Percentiles rank a stretch among this genome's conserved stretches.
phyloP scores from a whole-genome alignment of 2,797 vertebrate species.

The Chrysolophus pictus region DNA sequence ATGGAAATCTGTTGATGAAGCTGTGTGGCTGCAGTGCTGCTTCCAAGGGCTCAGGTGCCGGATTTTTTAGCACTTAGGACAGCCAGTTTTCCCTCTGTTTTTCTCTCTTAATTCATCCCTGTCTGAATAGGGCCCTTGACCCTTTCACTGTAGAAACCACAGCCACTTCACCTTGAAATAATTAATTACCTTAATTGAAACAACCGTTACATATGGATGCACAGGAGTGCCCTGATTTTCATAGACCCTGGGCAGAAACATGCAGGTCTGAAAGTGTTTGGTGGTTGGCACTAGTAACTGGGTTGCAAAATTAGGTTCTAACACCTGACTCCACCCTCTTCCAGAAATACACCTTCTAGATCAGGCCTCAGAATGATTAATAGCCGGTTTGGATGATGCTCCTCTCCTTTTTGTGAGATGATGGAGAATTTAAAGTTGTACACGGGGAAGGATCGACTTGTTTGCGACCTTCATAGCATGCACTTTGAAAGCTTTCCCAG shows the following conservation, averaged over 20 bases:
- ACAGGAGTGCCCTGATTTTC: not conserved
- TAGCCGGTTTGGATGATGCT: rapidly evolving
- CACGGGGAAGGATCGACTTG: rapidly evolving
- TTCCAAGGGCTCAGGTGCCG: not conserved
- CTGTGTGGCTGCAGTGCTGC: not conserved
- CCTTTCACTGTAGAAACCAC: not conserved
- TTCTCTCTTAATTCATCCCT: not conserved
- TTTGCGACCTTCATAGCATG: not conserved
- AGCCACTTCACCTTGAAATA: not conserved
- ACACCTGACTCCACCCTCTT: not conserved
- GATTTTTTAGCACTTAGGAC: not conserved
- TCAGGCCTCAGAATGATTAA: not conserved
- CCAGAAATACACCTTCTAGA: not conserved
- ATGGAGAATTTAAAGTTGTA: not conserved
- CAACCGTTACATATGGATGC: rapidly evolving
- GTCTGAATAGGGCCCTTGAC: not conserved
- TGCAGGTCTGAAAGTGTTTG: not conserved
- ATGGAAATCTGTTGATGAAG: not conserved
- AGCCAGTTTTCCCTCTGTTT: not conserved
- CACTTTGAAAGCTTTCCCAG: not conserved
- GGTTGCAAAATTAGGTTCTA: not conserved
- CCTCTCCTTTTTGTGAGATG: rapidly evolving
- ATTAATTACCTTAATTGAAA: not conserved
- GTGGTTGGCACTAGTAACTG: not conserved
- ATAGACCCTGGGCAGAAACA: not conserved